These are phyloP conservation scores for Sebastes itinus DNA, from an alignment of 2,797 vertebrate species.

Conservation along the genomic window DNA sequence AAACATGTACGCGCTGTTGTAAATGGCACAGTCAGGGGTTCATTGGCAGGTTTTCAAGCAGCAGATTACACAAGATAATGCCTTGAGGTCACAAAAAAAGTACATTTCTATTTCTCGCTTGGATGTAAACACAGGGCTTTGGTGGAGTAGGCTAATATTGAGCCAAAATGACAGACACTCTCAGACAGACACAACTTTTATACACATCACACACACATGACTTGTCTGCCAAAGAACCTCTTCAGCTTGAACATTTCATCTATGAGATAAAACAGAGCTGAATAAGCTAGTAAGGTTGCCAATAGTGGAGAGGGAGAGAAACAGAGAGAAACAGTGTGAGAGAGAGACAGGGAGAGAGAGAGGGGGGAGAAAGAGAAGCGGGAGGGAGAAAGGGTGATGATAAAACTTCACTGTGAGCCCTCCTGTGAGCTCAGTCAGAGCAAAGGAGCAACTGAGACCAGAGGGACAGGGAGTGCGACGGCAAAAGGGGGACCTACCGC, in stretches of 20 bases:
- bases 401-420: constrained; percentile 80
- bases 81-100: constrained; percentile 28
- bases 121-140: constrained; percentile 52
- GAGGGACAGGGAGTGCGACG: constrained; percentile 44
- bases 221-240: constrained; percentile 75
- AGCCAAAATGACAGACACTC: constrained; percentile 42
- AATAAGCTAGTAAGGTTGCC: constrained; percentile 73
- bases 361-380: constrained; percentile 31
- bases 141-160: constrained; percentile 36
- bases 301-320: constrained; percentile 56
- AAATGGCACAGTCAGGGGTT: neutral
- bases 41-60: constrained; percentile 52
- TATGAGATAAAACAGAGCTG: constrained; percentile 84
- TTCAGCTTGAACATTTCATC: constrained; percentile 82
- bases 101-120: constrained; percentile 45
- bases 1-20: constrained; percentile 7
- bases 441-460: constrained; percentile 64
- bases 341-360: constrained; percentile 17
- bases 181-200: constrained; percentile 33
- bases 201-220: constrained; percentile 39
- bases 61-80: constrained; percentile 46
- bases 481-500: constrained; percentile 53
- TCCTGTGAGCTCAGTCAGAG: constrained; percentile 79
- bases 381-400: constrained; percentile 76
- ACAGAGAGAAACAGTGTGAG: constrained; percentile 35